Percentiles rank a stretch among this genome's conserved stretches.
phyloP scores from a whole-genome alignment of 2,888 invertebrate genomes.

The Cerceris ruficornis region DNA sequence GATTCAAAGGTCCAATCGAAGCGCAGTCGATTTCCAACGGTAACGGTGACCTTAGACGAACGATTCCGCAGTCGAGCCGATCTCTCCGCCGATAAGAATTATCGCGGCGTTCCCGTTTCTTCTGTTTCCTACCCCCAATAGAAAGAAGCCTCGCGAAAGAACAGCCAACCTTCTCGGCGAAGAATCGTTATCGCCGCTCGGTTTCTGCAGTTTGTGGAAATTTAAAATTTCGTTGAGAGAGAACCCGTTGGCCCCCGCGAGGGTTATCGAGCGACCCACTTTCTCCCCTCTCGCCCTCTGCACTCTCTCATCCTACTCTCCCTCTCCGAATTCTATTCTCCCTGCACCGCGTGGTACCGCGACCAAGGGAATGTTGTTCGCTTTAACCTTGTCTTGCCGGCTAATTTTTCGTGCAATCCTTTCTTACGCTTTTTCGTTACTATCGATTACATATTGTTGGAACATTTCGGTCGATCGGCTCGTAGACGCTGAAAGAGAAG shows the following conservation, averaged over 20 bases:
- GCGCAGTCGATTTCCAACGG: constrained; percentile 14
- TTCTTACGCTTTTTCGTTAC: neutral
- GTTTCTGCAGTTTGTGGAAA: constrained; percentile 53
- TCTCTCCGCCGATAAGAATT: no score
- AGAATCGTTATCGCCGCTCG: constrained; percentile 23
- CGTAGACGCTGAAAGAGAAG: no score
- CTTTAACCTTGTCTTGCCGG: constrained; percentile 49
- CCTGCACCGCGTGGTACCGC: constrained; percentile 56
- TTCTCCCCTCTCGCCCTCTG: constrained; percentile 60
- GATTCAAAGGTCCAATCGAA: no score
- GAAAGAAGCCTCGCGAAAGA: neutral
- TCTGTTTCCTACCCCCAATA: neutral
- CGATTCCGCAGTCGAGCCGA: constrained; percentile 3
- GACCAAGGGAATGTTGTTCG: constrained; percentile 48
- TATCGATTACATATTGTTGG: neutral
- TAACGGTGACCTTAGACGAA: constrained; percentile 28
- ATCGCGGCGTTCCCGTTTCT: neutral
- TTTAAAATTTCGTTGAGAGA: constrained; percentile 67
- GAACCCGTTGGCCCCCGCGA: constrained; percentile 49
- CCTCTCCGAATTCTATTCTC: constrained; percentile 57
- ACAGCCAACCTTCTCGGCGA: neutral
- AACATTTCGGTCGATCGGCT: neutral
- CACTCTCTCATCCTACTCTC: constrained; percentile 51
- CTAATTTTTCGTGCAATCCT: constrained; percentile 28
- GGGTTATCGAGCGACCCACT: constrained; percentile 75